A percentile compares a stretch with the other conserved stretches of the same genome.
phyloP scores from a whole-genome alignment of 2,113 vertebrate genomes.

The Bujurquina vittata region DNA sequence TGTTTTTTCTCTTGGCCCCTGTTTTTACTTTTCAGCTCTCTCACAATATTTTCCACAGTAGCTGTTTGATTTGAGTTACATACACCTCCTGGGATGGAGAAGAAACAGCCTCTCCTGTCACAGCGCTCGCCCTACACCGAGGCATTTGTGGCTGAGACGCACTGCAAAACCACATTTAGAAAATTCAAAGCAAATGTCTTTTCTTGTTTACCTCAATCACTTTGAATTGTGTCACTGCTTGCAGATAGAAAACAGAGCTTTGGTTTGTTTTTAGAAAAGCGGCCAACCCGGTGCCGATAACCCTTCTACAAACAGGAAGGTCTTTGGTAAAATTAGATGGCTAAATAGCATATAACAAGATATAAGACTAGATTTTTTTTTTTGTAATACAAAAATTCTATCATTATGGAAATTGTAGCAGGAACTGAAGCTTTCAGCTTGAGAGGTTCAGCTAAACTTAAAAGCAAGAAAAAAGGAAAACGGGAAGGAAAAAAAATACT shows the following conservation, averaged over 20 bases:
- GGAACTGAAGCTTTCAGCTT: background rate
- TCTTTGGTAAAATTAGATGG: background rate
- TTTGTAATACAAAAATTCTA: background rate
- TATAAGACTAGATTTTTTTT: no score
- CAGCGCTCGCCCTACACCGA: background rate
- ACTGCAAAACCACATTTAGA: background rate
- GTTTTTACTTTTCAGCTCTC: background rate
- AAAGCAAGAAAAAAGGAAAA: background rate
- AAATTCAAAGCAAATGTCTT: background rate
- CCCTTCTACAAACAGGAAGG: background rate
- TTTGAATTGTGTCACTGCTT: background rate
- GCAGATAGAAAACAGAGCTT: background rate
- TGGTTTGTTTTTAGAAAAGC: background rate
- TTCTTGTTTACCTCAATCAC: background rate
- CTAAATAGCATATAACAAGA: no score
- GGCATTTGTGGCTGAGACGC: background rate
- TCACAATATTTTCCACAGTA: background rate
- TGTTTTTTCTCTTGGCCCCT: background rate
- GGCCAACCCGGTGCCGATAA: background rate
- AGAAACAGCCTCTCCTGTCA: background rate
- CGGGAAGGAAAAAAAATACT: background rate
- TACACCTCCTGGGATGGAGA: background rate
- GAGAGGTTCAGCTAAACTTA: background rate
- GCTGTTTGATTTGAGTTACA: background rate
- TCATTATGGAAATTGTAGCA: background rate